Base-by-base conservation (phyloP, 2,113 vertebrate genomes). In the Dolichallabes microphthalmus region DNA sequence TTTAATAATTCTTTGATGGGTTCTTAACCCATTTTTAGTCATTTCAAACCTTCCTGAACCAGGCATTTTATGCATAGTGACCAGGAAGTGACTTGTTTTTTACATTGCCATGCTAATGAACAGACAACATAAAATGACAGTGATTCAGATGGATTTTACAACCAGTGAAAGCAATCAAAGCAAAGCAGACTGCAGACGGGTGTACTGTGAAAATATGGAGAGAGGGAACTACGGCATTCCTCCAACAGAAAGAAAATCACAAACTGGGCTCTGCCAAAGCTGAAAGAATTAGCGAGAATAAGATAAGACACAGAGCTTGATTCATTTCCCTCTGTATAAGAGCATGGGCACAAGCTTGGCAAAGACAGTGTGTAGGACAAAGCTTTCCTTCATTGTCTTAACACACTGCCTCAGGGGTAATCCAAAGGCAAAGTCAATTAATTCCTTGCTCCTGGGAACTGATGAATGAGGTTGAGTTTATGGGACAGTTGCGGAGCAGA, bases 391-490 rank as follows among this genome's bases (percentile, higher is more conserved):
- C 57, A 55, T 45, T 63, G 71, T 74, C 68, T 74, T 57, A 20
- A 52, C 80, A 75, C 53, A 61, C 73, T 55, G 50, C 82, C 84
- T 77, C 61, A 45, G 87, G 86, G 84, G 86, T 85, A 87, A 79
- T 71, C 71, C 45, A 76, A 80, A 45, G 71, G 82, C 61, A 22
- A 84, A 87, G 71, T 79, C 52, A 87, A 91, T 90, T 89, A 52
- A 88, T 87, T 69, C 79, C 30, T 57, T 87, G 63, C 82, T 58
- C 60, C 53, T 39, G 75, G 55, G 85, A 89, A 76, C 63, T 86
- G 83, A 89, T 88, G 71, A 86, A 88, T 86, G 79, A 71, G 83
- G 82, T 71, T 80, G 76, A 85, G 27, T 80, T 85, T 73, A 52
- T 35, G 35, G 66, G 76, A 85, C 60, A 27, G 82, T 88, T 55